Base-by-base conservation (phyloP, 2,888 invertebrate genomes). In the Hirtodrosophila confusa region DNA sequence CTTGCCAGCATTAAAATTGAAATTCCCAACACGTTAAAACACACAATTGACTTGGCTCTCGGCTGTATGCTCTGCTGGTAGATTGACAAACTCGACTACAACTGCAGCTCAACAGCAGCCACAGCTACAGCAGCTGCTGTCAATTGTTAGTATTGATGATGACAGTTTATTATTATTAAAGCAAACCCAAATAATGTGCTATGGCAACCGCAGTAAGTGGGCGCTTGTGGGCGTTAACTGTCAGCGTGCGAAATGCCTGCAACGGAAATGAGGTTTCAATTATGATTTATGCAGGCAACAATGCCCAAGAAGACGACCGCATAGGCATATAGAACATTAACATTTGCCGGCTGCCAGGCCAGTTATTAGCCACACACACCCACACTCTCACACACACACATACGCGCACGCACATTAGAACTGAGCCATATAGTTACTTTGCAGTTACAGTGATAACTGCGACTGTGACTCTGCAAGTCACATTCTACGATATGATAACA, bases 191-290 rank as follows among this genome's bases (percentile, higher is more conserved):
- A 76, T 66, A 69, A 80, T 79, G 48, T 54, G 57, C 10, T 43
- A 45, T 36, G 58, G 43, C 45, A 48, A 51, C 44, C 35, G 29
- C 45, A 50, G 50, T 62, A 45, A 60, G 57, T 29, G 47, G 31
- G 31, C 35, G 23, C 45, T 17, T 6, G 50, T 49, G 29, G 53
- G 45, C 12, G 53, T 47, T 44, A 39, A n/a, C 39, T 55, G 63
- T 49, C 54, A 45, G 40, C 62, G 77, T 74, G 77, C 69, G 69
- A 82, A 78, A 87, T 76, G 76, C 68, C 83, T 87, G 83, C 83
- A 84, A 72, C 71, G 88, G 88, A 84, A 84, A 84, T 84, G 83
- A 83, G 88, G 83, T 86, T 87, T 85, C 83, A 75, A 75, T 87
- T 85, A 72, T 79, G 86, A 84, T 85, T 87, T 82, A 79, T 77